phyloP scores from a whole-genome alignment of 2,888 invertebrate species.

The Shargacucullia verbasci region DNA sequence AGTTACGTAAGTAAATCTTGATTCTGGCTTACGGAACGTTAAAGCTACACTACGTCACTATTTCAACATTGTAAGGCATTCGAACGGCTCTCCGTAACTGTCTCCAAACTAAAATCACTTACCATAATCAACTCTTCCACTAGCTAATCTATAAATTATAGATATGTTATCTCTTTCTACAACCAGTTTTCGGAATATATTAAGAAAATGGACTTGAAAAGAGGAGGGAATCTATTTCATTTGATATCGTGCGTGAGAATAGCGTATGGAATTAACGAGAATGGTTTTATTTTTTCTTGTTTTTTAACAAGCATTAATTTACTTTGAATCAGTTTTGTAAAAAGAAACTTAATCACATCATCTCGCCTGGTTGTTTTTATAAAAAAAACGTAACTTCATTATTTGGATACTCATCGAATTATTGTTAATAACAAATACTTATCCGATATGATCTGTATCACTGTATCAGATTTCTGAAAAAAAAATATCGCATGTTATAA shows the following conservation, averaged over 20 bases:
- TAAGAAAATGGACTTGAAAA: conserved; percentile 63
- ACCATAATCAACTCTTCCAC: conserved; percentile 64
- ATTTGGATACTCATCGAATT: neutral
- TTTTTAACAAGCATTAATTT: conserved; percentile 2
- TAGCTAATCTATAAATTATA: conserved; percentile 71
- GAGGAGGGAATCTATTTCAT: conserved; percentile 54
- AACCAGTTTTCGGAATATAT: conserved; percentile 69
- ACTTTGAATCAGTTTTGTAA: conserved; percentile 5
- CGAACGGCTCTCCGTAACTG: conserved; percentile 52
- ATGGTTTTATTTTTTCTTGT: conserved; percentile 15
- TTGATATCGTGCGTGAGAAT: conserved; percentile 58
- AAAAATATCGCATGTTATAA: conserved; percentile 18
- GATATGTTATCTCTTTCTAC: conserved; percentile 69
- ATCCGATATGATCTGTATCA: conserved; percentile 5
- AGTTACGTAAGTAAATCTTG: conserved; percentile 42
- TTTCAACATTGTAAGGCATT: conserved; percentile 58
- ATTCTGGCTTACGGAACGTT: conserved; percentile 47
- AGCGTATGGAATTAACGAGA: conserved; percentile 26
- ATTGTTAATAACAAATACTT: conserved; percentile 12
- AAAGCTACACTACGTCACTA: conserved; percentile 41
- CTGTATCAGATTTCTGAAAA: conserved; percentile 16
- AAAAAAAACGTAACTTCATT: neutral
- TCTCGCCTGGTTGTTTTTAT: conserved; percentile 2
- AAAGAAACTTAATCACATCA: conserved; percentile 5
- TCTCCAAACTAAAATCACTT: conserved; percentile 63